Evolutionary conservation across 2,797 vertebrate genomes (phyloP).

Genomic region (Picus viridis): DNA sequence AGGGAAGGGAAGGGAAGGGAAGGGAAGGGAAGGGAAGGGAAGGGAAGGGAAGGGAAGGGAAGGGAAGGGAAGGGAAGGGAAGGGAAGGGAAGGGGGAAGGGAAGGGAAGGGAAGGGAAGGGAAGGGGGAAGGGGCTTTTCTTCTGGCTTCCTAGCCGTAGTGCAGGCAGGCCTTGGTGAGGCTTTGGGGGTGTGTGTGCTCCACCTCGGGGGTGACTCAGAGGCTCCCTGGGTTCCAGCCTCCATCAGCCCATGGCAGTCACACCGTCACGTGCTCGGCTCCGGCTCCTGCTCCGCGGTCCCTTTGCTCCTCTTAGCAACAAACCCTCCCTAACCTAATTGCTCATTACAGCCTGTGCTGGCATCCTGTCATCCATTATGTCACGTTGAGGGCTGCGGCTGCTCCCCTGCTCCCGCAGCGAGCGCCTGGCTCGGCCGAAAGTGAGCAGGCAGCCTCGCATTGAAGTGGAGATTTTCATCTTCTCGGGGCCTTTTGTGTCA

Average conservation of each 20-base stretch:
- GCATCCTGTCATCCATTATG: background rate
- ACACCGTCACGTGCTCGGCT: background rate
- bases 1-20: no score
- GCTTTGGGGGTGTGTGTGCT: no score
- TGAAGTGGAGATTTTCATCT: slow-evolving; percentile 77
- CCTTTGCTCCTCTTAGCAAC: slow-evolving; percentile 60
- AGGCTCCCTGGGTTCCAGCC: background rate
- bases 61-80: no score
- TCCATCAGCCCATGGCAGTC: slow-evolving; percentile 18
- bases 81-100: no score
- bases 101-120: no score
- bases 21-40: no score
- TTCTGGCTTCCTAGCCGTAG: no score
- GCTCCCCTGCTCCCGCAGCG: slow-evolving; percentile 10
- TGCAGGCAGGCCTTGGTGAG: no score
- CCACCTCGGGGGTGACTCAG: background rate
- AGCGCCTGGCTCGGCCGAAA: slow-evolving; percentile 35
- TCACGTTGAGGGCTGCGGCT: background rate
- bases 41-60: no score
- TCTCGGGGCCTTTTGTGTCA: slow-evolving; percentile 61
- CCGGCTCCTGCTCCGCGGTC: slow-evolving; percentile 37
- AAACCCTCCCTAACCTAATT: slow-evolving; percentile 74
- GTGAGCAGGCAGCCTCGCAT: slow-evolving; percentile 60
- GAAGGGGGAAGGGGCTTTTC: no score
- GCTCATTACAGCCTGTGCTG: slow-evolving; percentile 41